Percentiles rank a stretch among this genome's conserved stretches.
Evolutionary conservation across 1,140 invertebrate species (phyloP).

Genomic region (Ips nitidus): DNA sequence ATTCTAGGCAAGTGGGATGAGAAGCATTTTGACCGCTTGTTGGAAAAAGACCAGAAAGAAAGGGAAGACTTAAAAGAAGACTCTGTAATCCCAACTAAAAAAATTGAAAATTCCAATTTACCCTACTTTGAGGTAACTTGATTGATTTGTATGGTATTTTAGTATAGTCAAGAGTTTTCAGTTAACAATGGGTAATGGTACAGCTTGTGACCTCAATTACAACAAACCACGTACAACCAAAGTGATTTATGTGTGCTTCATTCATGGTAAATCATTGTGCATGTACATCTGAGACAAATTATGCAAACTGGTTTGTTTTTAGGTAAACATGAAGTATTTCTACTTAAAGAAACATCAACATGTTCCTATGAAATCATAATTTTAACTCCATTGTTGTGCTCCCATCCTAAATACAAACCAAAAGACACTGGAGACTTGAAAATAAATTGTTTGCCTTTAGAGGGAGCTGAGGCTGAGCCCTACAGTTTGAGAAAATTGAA

Average conservation of each 20-base stretch:
- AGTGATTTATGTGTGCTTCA: conserved; percentile 83
- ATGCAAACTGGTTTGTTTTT: not conserved
- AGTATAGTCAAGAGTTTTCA: not conserved
- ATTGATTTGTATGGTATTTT: not conserved
- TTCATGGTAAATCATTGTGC: conserved; percentile 56
- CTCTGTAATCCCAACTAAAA: conserved; percentile 61
- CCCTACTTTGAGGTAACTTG: conserved; percentile 71
- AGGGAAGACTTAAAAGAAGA: conserved; percentile 55
- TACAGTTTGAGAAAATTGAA: conserved; percentile 70
- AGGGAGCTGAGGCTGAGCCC: conserved; percentile 73
- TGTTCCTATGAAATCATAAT: conserved; percentile 94
- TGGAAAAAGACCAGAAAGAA: conserved; percentile 60
- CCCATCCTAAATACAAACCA: conserved; percentile 86
- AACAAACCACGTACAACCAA: conserved; percentile 76
- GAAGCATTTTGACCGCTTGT: conserved; percentile 54
- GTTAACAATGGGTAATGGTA: conserved; percentile 76
- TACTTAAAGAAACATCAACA: conserved; percentile 88
- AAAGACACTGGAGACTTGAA: conserved; percentile 77
- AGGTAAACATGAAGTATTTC: conserved; percentile 86
- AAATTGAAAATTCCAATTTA: conserved; percentile 83
- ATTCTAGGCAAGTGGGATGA: conserved; percentile 74
- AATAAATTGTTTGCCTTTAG: conserved; percentile 77
- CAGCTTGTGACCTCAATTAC: conserved; percentile 88
- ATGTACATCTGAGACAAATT: not conserved
- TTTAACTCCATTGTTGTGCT: conserved; percentile 80